Base-by-base conservation (phyloP, 92 coral and sea anemone species). In the Siderastrea siderea region DNA sequence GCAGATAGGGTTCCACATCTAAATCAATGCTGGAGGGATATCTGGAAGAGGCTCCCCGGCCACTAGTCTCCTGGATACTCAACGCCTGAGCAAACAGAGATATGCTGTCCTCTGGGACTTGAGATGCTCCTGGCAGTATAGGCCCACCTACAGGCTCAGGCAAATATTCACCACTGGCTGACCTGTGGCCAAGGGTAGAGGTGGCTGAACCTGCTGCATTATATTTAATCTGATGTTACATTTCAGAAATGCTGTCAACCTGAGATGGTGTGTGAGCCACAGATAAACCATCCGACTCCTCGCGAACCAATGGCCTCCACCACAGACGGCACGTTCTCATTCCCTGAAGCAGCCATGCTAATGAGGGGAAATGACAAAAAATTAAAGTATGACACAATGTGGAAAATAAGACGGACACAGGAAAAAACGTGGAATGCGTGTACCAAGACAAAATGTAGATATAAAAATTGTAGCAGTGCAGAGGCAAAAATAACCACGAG, bases 21-120 rank as follows among this genome's bases (percentile, higher is more conserved):
- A 63, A 63, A 38, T 63, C 68, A 63, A 63, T 63, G 68, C 68
- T 63, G 68, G 68, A 63, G 68, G 44, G 44, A 63, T 63, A 63
- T 63, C 38, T 63, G 44, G n/a, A 63, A 63, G 68, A 63, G 68
- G 68, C 68, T 63, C n/a, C 68, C 68, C 38, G 68, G 68, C 26
- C 68, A 63, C 68, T 63, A 63, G 68, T 63, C 68, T 63, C 44
- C 19, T 63, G 44, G 68, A 63, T 14, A 63, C 12, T 2, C 14
- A 53, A 15, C 52, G 12, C 26, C 68, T 63, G 68, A 63, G 68
- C 68, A 14, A 63, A 63, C 64, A 59, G 64, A 59, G 57, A 53
- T 5, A 53, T 53, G 10, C 57, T 53, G 10, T 53, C 57, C 57
- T 53, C 64, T 59, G 64, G 64, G 64, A 59, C 12, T n/a, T 6